phyloP scores from a whole-genome alignment of 1,140 invertebrate genomes.

The Ptiloglossa arizonensis region DNA sequence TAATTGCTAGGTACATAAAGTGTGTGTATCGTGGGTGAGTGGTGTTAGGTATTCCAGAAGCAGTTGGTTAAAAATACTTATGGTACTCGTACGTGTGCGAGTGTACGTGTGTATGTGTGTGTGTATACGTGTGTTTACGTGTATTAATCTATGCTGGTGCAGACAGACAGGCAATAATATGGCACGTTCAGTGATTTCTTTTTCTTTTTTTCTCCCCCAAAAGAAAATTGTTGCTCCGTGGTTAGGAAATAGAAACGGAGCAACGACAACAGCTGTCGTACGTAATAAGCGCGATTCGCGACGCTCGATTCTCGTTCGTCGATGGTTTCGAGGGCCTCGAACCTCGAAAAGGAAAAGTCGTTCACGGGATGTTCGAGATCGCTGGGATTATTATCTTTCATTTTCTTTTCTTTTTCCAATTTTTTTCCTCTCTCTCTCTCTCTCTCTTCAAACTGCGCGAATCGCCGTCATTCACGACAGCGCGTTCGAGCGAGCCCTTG shows the following conservation, averaged over 20 bases:
- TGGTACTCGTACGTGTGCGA: too few species aligned
- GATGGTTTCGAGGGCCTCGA: neutral
- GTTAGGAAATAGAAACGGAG: neutral
- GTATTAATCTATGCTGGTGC: constrained; percentile 49
- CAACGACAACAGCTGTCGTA: too few species aligned
- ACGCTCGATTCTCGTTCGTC: neutral
- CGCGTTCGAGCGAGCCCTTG: neutral
- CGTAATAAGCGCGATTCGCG: neutral
- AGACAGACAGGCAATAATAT: constrained; percentile 44
- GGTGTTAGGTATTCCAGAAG: too few species aligned
- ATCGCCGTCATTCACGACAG: neutral
- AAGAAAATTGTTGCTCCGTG: neutral
- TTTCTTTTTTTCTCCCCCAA: neutral
- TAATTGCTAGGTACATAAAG: constrained; percentile 60
- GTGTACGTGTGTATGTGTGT: neutral
- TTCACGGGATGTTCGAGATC: constrained; percentile 16
- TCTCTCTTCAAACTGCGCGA: neutral
- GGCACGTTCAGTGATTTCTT: constrained; percentile 28
- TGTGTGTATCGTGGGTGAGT: too few species aligned
- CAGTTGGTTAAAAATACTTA: too few species aligned
- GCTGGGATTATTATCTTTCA: too few species aligned
- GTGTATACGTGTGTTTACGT: too few species aligned
- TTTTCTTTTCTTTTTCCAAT: too few species aligned
- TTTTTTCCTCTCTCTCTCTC: neutral
- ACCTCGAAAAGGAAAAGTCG: constrained; percentile 24